A percentile compares a stretch with the other conserved stretches of the same genome.
phyloP scores from a whole-genome alignment of 2,113 vertebrate species.

The Psilopogon haemacephalus region DNA sequence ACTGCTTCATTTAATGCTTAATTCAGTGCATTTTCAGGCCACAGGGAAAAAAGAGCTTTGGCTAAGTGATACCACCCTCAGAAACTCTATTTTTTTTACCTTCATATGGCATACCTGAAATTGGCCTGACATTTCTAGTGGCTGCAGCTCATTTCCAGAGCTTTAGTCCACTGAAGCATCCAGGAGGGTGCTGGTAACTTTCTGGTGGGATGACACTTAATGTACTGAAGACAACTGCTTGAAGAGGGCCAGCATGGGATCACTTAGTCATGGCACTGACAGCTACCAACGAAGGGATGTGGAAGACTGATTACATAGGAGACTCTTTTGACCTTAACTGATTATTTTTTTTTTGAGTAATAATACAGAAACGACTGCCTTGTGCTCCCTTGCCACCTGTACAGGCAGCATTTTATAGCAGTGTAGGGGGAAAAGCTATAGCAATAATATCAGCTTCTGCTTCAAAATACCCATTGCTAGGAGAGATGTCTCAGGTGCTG shows the following conservation, averaged over 20 bases:
- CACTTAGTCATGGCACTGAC: background rate
- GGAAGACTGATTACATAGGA: background rate
- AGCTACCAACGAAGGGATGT: background rate
- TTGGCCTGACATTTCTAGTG: background rate
- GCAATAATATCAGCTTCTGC: background rate
- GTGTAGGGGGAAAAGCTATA: background rate
- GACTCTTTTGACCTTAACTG: background rate
- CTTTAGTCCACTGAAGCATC: background rate
- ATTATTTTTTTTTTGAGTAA: background rate
- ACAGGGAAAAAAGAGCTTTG: background rate
- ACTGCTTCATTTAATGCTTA: background rate
- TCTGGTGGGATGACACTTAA: background rate
- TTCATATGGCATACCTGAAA: background rate
- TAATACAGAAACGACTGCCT: background rate
- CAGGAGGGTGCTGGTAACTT: background rate
- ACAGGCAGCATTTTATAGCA: background rate
- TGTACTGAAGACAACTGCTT: background rate
- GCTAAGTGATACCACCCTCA: background rate
- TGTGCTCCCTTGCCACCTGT: background rate
- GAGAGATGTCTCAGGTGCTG: background rate
- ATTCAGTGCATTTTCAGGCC: background rate
- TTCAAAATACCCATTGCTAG: background rate
- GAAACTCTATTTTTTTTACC: background rate
- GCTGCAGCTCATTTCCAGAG: background rate
- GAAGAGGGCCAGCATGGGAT: background rate